Base-by-base conservation (phyloP, 2,888 invertebrate species). In the Stenodema calcarata region DNA sequence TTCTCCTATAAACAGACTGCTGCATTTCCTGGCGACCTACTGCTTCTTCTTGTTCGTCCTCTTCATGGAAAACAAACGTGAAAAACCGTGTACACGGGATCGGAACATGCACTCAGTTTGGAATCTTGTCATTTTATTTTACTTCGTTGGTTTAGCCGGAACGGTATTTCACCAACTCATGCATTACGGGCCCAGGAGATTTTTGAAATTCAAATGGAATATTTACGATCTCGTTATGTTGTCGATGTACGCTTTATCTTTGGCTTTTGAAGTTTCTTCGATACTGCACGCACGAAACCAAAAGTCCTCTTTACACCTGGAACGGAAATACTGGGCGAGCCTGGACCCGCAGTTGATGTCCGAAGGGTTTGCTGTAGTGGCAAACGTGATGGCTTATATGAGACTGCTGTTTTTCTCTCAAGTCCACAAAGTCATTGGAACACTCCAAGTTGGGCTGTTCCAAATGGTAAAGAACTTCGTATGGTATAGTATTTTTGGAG, bases 1-100 rank as follows among this genome's bases (percentile, higher is more conserved):
- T 89, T 92, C 94, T 89, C 95, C 95, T 41, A 92, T 95, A 88
- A 95, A 95, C 91, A 94, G 94, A 91, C 94, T 95, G 91, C 93
- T 95, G 89, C 94, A 94, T 82, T 94, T 94, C 90, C 92, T 93
- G 9, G 93, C 94, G 18, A 93, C 94, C 14, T 95, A 95, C 90
- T 90, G 94, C 84, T 91, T 94, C 87, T 95, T 95, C 91, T 92
- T 95, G 79, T 90, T 93, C 1, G n/a, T 76, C 90, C 95, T 88
- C 92, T 95, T 87, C 94, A 94, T 35, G n/a, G 76, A 76, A 23
- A 76, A 42, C 14, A 76, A 41, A 16, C 11, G 18, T n/a, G 42
- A 35, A 0, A 76, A 76, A 42, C 44, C 76, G n/a, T 23, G 23
- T 42, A 23, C 23, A 1, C 6, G 41, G n/a, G 44, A 42, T 23